A percentile compares a stretch with the other conserved stretches of the same genome.
Conservation (phyloP, 2,797 vertebrate genomes). For the Tapera naevia region DNA sequence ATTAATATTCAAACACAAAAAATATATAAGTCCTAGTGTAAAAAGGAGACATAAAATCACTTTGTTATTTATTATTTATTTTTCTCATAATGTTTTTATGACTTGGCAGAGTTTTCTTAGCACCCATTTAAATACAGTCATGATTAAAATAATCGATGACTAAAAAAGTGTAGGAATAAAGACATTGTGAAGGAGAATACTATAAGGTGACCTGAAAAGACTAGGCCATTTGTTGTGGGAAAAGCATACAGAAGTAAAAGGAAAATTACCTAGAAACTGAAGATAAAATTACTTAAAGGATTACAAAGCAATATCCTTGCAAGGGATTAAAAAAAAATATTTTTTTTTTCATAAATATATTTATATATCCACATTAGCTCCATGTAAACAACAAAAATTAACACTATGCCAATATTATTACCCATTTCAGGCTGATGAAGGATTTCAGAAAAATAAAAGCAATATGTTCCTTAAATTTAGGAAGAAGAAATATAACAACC, state of each 20-base stretch:
- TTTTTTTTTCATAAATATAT: background rate
- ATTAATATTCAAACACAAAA: background rate
- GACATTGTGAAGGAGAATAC: background rate
- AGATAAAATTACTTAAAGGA: conserved; percentile 17
- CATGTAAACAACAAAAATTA: background rate
- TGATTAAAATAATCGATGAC: background rate
- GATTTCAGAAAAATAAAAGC: background rate
- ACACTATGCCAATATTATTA: background rate
- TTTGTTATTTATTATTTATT: background rate
- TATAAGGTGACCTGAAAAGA: conserved; percentile 23
- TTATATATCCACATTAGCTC: background rate
- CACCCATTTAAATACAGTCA: background rate
- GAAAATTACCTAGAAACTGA: background rate
- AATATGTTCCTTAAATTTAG: background rate
- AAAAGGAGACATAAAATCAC: background rate
- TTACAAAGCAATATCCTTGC: conserved; percentile 3
- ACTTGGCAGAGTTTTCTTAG: background rate
- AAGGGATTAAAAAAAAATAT: background rate
- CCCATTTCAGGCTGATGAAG: background rate
- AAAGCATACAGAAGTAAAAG: background rate
- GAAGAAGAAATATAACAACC: background rate
- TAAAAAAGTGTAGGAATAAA: background rate
- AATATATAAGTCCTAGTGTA: background rate
- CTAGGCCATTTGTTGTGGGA: background rate
- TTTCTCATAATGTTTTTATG: background rate